phyloP scores from a whole-genome alignment of 2,797 vertebrate genomes.

The Vespertilio murinus region DNA sequence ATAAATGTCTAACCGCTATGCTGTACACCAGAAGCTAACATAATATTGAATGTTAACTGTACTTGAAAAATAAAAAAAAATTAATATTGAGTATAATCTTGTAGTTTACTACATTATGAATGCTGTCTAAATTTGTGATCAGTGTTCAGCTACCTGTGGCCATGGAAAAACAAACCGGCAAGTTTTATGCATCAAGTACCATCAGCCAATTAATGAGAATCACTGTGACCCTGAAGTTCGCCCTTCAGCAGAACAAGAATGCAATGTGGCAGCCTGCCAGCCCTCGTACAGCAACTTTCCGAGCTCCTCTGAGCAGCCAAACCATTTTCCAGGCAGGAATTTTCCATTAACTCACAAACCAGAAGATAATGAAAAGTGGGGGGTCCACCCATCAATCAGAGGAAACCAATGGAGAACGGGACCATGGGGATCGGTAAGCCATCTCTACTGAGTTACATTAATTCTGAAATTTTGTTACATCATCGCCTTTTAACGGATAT shows the following conservation, averaged over 20 bases:
- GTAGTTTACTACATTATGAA: slow-evolving; percentile 21
- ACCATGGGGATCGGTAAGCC: slow-evolving; percentile 97
- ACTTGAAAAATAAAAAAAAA: neutral
- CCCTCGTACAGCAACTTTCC: slow-evolving; percentile 85
- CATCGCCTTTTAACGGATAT: neutral
- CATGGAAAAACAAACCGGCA: slow-evolving; percentile 89
- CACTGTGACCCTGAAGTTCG: slow-evolving; percentile 91
- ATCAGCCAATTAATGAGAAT: slow-evolving; percentile 90
- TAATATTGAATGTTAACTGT: neutral
- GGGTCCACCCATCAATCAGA: slow-evolving; percentile 86
- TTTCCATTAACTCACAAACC: slow-evolving; percentile 83
- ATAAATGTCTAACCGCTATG: neutral
- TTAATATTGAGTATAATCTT: neutral
- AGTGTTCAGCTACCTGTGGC: slow-evolving; percentile 95
- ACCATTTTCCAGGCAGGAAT: slow-evolving; percentile 80
- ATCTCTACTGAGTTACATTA: slow-evolving; percentile 52
- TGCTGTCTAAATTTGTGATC: slow-evolving; percentile 70
- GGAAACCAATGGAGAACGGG: slow-evolving; percentile 97
- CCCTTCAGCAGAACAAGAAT: slow-evolving; percentile 89
- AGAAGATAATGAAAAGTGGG: slow-evolving; percentile 87
- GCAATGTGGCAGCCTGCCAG: slow-evolving; percentile 87
- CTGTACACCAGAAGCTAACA: neutral
- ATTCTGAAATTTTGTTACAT: slow-evolving; percentile 35
- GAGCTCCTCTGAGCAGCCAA: slow-evolving; percentile 85
- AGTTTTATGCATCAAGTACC: slow-evolving; percentile 92